These are phyloP conservation scores for Epinotia bilunana DNA, from an alignment of 2,888 invertebrate genomes.

Conservation along the genomic window DNA sequence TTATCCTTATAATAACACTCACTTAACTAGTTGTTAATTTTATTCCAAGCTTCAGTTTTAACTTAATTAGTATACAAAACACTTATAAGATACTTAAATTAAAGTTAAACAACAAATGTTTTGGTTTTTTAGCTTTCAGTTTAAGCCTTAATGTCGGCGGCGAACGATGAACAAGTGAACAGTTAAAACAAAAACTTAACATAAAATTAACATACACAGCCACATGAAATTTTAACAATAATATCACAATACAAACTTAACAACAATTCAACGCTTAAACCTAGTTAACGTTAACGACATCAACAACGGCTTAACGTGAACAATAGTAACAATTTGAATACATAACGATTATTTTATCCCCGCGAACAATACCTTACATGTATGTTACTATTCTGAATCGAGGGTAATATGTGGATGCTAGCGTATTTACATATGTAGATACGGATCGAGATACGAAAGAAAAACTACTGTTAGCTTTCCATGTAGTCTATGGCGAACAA, in stretches of 20 bases:
- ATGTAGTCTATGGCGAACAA: conserved; percentile 14
- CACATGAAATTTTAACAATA: conserved; percentile 67
- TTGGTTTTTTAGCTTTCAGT: conserved; percentile 51
- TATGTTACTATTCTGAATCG: conserved; percentile 46
- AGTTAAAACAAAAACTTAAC: conserved; percentile 83
- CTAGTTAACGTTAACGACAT: conserved; percentile 73
- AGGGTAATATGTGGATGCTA: conserved; percentile 43
- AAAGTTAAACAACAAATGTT: conserved; percentile 47
- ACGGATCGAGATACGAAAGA: conserved; percentile 17
- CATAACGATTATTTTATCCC: conserved; percentile 75
- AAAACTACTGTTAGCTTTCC: conserved; percentile 25
- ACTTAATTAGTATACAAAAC: conserved; percentile 60
- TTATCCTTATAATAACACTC: conserved; percentile 52
- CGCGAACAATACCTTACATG: conserved; percentile 46
- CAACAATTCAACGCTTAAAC: conserved; percentile 80
- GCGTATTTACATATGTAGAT: conserved; percentile 39
- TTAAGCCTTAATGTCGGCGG: conserved; percentile 77
- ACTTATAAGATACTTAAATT: conserved; percentile 53
- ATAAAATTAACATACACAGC: conserved; percentile 85
- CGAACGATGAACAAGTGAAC: conserved; percentile 67
- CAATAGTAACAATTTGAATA: conserved; percentile 55
- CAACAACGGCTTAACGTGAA: conserved; percentile 59
- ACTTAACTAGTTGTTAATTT: conserved; percentile 83
- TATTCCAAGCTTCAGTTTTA: conserved; percentile 84
- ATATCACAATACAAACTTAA: conserved; percentile 77